A percentile compares a stretch with the other conserved stretches of the same genome.
Conservation (phyloP, 2,113 vertebrate genomes). For the Odontesthes bonariensis region DNA sequence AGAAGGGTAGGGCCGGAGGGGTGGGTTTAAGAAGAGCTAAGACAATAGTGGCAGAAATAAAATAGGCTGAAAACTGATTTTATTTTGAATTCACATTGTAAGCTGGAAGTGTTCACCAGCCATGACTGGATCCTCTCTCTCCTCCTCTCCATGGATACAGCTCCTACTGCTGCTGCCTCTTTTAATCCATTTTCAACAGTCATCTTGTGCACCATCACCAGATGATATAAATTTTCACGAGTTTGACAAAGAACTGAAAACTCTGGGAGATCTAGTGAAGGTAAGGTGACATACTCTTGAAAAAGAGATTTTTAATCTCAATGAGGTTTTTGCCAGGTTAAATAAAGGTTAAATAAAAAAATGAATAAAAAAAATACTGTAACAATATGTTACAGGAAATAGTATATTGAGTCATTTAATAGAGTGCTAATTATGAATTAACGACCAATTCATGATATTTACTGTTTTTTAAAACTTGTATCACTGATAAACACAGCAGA, state of each 20-base stretch:
- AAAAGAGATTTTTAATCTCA: no score
- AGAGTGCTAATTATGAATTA: background rate
- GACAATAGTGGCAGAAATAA: background rate
- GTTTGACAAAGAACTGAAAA: accelerated
- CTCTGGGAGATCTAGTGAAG: accelerated
- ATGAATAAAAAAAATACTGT: no score
- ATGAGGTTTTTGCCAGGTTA: no score
- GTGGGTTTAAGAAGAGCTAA: no score
- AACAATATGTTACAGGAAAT: background rate
- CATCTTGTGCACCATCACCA: accelerated
- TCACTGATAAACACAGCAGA: background rate
- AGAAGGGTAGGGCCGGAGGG: no score
- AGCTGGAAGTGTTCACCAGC: background rate
- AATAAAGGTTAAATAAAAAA: no score
- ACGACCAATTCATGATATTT: background rate
- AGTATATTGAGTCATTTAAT: background rate
- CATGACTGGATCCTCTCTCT: conserved; percentile 25
- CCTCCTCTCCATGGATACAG: conserved; percentile 16
- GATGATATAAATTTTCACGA: accelerated
- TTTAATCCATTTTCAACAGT: background rate
- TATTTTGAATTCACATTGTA: background rate
- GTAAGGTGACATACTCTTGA: conserved; percentile 24
- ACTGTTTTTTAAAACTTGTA: background rate
- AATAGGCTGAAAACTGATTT: background rate
- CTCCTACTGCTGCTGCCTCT: conserved; percentile 37